A percentile compares a stretch with the other conserved stretches of the same genome.
These are phyloP conservation scores for Corvus cornix DNA, from an alignment of 2,113 vertebrate genomes.

Conservation along the genomic window DNA sequence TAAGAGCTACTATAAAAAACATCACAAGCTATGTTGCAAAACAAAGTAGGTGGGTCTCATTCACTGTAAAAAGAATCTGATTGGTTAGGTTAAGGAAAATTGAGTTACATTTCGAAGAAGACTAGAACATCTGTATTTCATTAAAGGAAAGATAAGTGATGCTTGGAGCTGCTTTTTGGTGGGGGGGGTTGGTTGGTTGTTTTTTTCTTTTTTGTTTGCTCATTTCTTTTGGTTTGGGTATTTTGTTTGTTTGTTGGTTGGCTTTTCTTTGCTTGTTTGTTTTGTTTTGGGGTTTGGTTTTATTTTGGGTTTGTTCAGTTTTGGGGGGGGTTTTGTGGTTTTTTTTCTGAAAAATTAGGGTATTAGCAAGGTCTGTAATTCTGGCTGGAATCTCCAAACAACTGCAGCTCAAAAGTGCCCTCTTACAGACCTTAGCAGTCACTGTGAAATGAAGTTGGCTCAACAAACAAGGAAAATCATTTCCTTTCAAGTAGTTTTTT, in stretches of 20 bases:
- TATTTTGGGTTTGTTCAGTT: background rate
- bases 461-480: background rate
- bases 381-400: background rate
- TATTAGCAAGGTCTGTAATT: background rate
- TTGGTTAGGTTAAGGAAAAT: background rate
- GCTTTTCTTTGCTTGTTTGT: background rate
- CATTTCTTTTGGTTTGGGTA: background rate
- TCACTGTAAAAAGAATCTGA: background rate
- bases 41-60: background rate
- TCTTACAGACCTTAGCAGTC: background rate
- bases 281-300: background rate
- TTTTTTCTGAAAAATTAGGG: background rate
- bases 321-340: fast-evolving
- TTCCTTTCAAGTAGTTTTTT: background rate
- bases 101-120: background rate
- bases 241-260: background rate
- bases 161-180: background rate
- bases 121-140: background rate
- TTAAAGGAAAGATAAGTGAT: background rate
- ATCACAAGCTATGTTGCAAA: background rate
- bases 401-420: background rate
- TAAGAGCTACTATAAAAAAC: background rate
- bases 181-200: fast-evolving
- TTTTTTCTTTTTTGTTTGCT: background rate
- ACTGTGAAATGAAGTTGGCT: background rate